Evolutionary conservation across 2,113 vertebrate species (phyloP), one percentile per base, ranked within the genome.

Genomic region (Nothoprocta pentlandii): DNA sequence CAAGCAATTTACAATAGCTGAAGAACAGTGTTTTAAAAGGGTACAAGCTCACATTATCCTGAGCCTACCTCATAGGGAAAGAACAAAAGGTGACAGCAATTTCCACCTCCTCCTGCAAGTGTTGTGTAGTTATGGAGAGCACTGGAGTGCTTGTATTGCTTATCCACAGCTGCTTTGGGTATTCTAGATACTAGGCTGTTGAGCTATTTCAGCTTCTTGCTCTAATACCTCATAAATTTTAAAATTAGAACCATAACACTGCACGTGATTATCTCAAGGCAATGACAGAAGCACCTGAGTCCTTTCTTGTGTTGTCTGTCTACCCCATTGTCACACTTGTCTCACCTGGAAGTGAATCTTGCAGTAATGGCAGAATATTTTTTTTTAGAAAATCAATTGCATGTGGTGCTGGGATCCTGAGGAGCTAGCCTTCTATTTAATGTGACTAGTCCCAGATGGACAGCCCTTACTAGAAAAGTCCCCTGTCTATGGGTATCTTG

Each of bases 351-450:
- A 92, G 64, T 75, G 39, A 75, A 30, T 22, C 0, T 1, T 59
- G 20, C 54, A 79, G n/a, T 53, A 91, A 61, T 6, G 34, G 13
- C 20, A 71, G 61, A 68, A 90, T 92, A 64, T 78, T 91, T 91
- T 80, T 90, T 84, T 93, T 86, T 78, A 86, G 90, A 67, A 78
- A 86, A 83, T 83, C n/a, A 93, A 71, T 42, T 71, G 46, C 4
- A 3, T 70, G 28, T 75, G 61, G 47, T 42, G 30, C 68, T 58
- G 20, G 42, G 54, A 41, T 63, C 34, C 82, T 94, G 79, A 41
- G 51, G 68, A 85, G 20, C 47, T 34, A 63, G 73, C 36, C 46
- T 94, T 64, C 3, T 6, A 71, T 86, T 80, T 67, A 86, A 46
- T 15, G 22, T 62, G 61, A 63, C 25, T 22, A 90, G 73, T 71